phyloP scores from a whole-genome alignment of 2,113 vertebrate species.

The Microtus ochrogaster region DNA sequence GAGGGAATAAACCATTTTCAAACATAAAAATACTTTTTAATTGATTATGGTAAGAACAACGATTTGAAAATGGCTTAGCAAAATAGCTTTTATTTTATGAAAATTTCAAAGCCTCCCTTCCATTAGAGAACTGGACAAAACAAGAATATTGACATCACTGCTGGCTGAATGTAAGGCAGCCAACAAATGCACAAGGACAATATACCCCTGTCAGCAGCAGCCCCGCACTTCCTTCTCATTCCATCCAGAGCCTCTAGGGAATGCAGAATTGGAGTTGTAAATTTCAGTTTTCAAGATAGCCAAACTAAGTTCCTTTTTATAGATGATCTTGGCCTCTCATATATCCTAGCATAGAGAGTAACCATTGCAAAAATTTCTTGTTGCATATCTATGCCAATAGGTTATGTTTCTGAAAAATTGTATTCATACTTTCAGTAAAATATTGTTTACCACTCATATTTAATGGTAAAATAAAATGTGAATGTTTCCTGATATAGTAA shows the following conservation, averaged over 20 bases:
- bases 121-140: background rate
- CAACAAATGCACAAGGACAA: background rate
- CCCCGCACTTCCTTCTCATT: background rate
- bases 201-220: background rate
- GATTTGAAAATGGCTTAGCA: background rate
- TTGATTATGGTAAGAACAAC: background rate
- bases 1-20: background rate
- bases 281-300: background rate
- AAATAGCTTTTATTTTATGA: background rate
- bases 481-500: constrained; percentile 32
- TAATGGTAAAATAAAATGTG: background rate
- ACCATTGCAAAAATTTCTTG: background rate
- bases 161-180: background rate
- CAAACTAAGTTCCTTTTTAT: background rate
- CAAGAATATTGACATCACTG: background rate
- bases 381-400: constrained; percentile 11
- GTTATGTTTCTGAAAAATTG: background rate
- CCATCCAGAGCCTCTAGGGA: no score
- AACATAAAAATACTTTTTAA: background rate
- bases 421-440: constrained; percentile 20
- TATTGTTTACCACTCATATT: constrained; percentile 38
- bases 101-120: background rate
- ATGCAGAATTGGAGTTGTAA: background rate
- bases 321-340: background rate
- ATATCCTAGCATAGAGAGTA: background rate